Base-by-base conservation (phyloP, 2,113 vertebrate genomes). In the Nyctibius bracteatus region DNA sequence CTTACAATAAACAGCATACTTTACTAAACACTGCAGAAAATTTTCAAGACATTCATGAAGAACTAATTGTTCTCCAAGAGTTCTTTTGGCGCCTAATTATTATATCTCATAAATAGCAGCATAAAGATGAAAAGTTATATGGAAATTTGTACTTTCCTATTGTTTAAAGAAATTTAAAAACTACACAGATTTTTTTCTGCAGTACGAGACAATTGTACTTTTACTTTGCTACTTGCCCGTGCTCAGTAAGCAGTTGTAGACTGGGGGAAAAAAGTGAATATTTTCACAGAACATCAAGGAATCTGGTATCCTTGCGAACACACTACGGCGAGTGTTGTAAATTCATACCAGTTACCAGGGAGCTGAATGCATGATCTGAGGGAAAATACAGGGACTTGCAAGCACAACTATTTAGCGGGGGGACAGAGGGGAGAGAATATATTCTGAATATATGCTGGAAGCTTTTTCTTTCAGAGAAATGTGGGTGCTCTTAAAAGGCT, bases 211-310 rank as follows among this genome's bases (percentile, higher is more conserved):
- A n/a, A 75, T 14, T 51, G 67, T 35, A 23, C 33, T 61, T 83
- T 54, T 13, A 49, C 2, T 94, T 87, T 58, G 41, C 37, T 39
- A 5, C 33, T 67, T 59, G 35, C 7, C 24, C 44, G 21, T 13
- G 33, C 28, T 55, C 51, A 58, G 46, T 37, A n/a, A 74, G 13
- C 1, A 1, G 17, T 8, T 65, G 20, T 1, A 70, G 58, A 70
- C 0, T 8, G 22, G 28, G 43, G 3, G 7, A 21, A 35, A 43
- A 46, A 51, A 18, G 25, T 13, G n/a, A 54, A 0, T 23, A 15
- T 75, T 85, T 82, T 24, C 47, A 54, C 10, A 88, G 30, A 81
- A 15, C 25, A n/a, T 16, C 6, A 10, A 65, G 58, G 47, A 79
- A 68, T 33, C 23, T 6, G 37, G 49, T 22, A n/a, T 47, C 46